Evolutionary conservation across 2,113 vertebrate species (phyloP), one percentile per base, ranked within the genome.

Genomic region (Mugil cephalus): DNA sequence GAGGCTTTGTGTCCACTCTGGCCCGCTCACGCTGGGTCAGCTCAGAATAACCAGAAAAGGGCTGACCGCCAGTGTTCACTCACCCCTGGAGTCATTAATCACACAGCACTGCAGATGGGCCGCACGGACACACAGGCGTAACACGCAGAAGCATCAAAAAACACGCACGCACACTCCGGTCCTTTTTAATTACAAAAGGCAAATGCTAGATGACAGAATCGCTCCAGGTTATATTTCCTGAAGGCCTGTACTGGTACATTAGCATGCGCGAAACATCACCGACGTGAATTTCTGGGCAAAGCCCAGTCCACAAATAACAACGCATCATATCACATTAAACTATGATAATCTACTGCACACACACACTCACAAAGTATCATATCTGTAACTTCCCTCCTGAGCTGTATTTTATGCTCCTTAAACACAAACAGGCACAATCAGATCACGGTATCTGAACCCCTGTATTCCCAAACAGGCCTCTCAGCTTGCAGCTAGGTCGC

Each of bases 61-160:
- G 72, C 76, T 87, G 88, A 87, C 77, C 66, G 62, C 74, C 38
- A 72, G 69, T 77, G 82, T 82, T 73, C 79, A 71, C 80, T 87
- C 80, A 68, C 67, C 82, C 89, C 87, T 59, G 74, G 74, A 91
- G 86, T 86, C 86, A 90, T 92, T 88, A 86, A 90, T 91, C 87
- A 87, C 84, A 84, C 58, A 39, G 60, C 55, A 46, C 52, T 73
- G 79, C 87, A 85, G 80, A 85, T 81, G 78, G 76, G 68, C 48
- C 34, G 2, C 80, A 38, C 24, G 77, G 70, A 74, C 53, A 76
- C 51, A 69, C 8, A n/a, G 43, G 13, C 9, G 19, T 1, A 55
- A 60, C 74, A 52, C 69, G 55, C 73, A 50, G 21, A 42, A 12
- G 55, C 6, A 18, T 4, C 48, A 30, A 74, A 14, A 79, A 45